These are phyloP conservation scores for Pogonocherus hispidulus DNA, from an alignment of 2,888 invertebrate species.

Conservation along the genomic window DNA sequence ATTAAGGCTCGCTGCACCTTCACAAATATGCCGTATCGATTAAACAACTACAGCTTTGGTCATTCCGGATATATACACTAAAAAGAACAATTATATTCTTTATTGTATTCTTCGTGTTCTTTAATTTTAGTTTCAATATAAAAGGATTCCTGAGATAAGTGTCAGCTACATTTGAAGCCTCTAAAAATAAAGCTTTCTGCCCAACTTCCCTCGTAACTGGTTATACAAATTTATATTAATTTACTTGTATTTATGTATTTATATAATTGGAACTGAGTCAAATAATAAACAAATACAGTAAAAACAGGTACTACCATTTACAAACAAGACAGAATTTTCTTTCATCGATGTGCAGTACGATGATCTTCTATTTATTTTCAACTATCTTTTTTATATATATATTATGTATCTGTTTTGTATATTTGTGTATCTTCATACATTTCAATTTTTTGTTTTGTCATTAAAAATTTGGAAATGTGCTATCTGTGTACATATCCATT, in stretches of 20 bases:
- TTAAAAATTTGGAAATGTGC: neutral
- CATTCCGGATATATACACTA: neutral
- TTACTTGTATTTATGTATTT: neutral
- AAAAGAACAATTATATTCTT: neutral
- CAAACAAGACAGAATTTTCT: neutral
- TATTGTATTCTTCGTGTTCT: neutral
- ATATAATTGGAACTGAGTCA: neutral
- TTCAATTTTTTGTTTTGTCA: neutral
- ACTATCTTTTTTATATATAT: too few species aligned
- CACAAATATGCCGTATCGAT: too few species aligned
- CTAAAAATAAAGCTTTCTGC: neutral
- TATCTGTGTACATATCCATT: neutral
- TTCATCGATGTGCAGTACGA: neutral
- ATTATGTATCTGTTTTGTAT: too few species aligned
- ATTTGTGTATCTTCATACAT: neutral
- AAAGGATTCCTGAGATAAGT: neutral
- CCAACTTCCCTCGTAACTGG: neutral
- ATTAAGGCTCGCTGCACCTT: too few species aligned
- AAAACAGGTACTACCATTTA: neutral
- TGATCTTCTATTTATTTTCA: neutral
- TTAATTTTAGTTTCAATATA: neutral
- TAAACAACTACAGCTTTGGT: too few species aligned
- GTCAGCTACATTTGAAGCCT: neutral
- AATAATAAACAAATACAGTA: neutral
- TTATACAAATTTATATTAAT: too few species aligned